These are phyloP conservation scores for Ochropleura leucogaster DNA, from an alignment of 2,888 invertebrate species.

Conservation along the genomic window DNA sequence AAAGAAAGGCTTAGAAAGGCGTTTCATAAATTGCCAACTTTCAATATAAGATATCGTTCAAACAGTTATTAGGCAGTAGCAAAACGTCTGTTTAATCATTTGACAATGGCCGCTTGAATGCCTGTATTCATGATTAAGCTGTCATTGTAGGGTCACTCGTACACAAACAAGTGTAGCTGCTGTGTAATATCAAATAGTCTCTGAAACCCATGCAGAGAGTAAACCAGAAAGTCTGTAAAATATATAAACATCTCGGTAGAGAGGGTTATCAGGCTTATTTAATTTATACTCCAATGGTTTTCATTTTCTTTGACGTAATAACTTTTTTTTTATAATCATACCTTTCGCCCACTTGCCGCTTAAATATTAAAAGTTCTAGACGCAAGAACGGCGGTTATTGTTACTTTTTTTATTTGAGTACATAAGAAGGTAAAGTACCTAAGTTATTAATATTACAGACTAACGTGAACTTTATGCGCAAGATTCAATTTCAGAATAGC, in stretches of 20 bases:
- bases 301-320: slow-evolving; percentile 60
- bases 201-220: neutral
- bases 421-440: neutral
- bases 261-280: neutral
- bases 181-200: neutral
- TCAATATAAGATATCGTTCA: too few species aligned
- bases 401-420: slow-evolving; percentile 19
- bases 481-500: neutral
- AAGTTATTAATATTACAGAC: neutral
- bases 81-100: neutral
- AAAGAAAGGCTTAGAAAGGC: too few species aligned
- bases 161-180: neutral
- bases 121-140: neutral
- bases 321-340: slow-evolving; percentile 64
- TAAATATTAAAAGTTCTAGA: slow-evolving; percentile 56
- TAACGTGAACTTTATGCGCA: neutral
- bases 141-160: neutral
- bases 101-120: neutral
- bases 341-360: slow-evolving; percentile 48
- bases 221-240: neutral
- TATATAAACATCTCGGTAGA: neutral
- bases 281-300: slow-evolving; percentile 28
- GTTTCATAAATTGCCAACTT: too few species aligned
- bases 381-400: slow-evolving; percentile 18
- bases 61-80: neutral